Evolutionary conservation across 2,888 invertebrate species (phyloP).

Genomic region (Dyspetes luteomarginatus): DNA sequence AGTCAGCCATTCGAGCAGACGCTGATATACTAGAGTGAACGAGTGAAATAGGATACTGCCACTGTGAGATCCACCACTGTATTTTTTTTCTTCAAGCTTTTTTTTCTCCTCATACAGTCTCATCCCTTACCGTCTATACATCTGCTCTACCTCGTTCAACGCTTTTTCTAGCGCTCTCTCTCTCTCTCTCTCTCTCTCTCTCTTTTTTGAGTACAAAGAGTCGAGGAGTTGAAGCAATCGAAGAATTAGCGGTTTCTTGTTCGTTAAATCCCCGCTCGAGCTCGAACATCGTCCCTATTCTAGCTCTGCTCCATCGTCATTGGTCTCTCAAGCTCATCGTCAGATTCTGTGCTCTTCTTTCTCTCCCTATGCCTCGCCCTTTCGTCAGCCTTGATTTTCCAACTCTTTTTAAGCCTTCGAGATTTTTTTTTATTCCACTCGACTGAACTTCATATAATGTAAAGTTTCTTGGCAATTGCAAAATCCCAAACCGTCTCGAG

Average conservation of each 20-base stretch:
- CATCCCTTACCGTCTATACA: constrained; percentile 6
- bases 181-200: background rate
- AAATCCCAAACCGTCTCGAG: background rate
- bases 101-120: too few relatives aligned
- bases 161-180: background rate
- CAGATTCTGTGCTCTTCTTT: background rate
- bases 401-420: background rate
- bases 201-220: background rate
- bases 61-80: background rate
- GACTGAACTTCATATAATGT: background rate
- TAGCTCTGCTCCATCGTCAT: constrained; percentile 2
- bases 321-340: constrained; percentile 2
- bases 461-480: background rate
- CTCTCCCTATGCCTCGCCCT: background rate
- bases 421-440: constrained; percentile 7
- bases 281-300: constrained; percentile 28
- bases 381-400: background rate
- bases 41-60: constrained; percentile 10
- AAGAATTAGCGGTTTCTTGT: constrained; percentile 75
- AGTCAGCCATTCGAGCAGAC: constrained; percentile 13
- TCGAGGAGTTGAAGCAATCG: constrained; percentile 68
- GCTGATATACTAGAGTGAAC: background rate
- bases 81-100: background rate
- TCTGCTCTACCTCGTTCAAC: background rate
- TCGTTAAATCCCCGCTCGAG: constrained; percentile 50